Base-by-base conservation (phyloP, 2,888 invertebrate genomes). In the Parnassius apollo region DNA sequence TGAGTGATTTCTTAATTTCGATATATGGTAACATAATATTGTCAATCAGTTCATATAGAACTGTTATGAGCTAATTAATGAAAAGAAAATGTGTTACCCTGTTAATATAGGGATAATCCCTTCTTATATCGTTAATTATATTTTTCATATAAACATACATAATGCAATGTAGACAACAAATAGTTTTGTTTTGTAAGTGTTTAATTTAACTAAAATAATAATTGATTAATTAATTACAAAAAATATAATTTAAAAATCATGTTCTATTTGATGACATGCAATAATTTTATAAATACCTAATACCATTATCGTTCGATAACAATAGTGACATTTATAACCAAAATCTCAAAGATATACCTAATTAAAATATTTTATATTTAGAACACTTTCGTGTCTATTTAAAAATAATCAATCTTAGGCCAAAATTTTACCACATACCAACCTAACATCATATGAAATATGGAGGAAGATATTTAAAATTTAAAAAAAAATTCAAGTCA, bases 391-490 rank as follows among this genome's bases (percentile, higher is more conserved):
- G 49, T 60, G 56, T 61, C 62, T 57, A 65, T 63, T 66, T 60
- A 63, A 61, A 59, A 64, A 66, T 68, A 66, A 58, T 65, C 56
- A 57, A 64, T 44, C 55, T 70, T 70, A 70, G 71, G 71, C 70
- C 73, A 58, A 54, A 61, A 57, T 18, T 18, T 42, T 56, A 61
- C 66, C 78, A 78, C 13, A 66, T 72, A 76, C 77, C 68, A 68
- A 52, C 68, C 57, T 61, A 76, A 53, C 52, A 76, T 80, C 80
- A 83, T 79, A 81, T 68, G 75, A 69, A 68, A 77, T 57, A 78
- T 78, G 81, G 75, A 77, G 66, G 69, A 68, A 64, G 69, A 71
- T 80, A 80, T 80, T 74, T 82, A 85, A 79, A 81, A 59, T 62
- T 68, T 65, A 68, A 75, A 74, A 74, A 68, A 73, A 71, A 80